Evolutionary conservation across 2,113 vertebrate genomes (phyloP).

Genomic region (Halcyon senegalensis): DNA sequence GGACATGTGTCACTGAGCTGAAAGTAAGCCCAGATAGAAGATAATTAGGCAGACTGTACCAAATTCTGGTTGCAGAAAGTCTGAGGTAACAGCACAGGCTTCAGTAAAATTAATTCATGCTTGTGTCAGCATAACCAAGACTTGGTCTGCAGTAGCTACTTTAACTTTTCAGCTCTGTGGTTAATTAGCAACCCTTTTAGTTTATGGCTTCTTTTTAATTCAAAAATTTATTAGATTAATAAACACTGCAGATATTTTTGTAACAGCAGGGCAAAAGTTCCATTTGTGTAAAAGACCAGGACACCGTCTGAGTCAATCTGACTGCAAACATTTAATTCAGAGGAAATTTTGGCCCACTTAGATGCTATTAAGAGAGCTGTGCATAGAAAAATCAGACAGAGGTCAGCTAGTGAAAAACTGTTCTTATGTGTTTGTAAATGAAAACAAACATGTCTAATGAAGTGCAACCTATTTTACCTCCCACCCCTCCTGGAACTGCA

Average conservation of each 20-base stretch:
- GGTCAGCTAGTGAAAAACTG: not conserved
- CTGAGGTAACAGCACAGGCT: not conserved
- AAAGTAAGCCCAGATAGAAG: constrained; percentile 21
- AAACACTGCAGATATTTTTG: constrained; percentile 27
- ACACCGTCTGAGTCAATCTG: not conserved
- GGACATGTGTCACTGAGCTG: not conserved
- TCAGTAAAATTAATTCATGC: not conserved
- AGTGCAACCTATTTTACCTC: not conserved
- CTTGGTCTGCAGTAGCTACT: not conserved
- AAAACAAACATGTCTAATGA: not conserved
- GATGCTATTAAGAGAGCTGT: not conserved
- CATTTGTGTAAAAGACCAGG: not conserved
- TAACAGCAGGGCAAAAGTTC: not conserved
- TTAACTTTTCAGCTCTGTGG: constrained; percentile 3
- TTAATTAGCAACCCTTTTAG: constrained; percentile 11
- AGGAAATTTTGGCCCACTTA: not conserved
- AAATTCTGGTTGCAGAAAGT: not conserved
- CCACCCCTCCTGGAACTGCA: not conserved
- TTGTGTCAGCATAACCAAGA: not conserved
- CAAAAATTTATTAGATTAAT: constrained; percentile 1
- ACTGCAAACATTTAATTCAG: not conserved
- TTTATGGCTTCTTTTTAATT: not conserved
- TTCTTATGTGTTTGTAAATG: not conserved
- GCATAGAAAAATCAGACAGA: not conserved
- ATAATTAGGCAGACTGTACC: not conserved